Evolutionary conservation across 2,113 vertebrate species (phyloP).

Genomic region (Chaetodon trifascialis): DNA sequence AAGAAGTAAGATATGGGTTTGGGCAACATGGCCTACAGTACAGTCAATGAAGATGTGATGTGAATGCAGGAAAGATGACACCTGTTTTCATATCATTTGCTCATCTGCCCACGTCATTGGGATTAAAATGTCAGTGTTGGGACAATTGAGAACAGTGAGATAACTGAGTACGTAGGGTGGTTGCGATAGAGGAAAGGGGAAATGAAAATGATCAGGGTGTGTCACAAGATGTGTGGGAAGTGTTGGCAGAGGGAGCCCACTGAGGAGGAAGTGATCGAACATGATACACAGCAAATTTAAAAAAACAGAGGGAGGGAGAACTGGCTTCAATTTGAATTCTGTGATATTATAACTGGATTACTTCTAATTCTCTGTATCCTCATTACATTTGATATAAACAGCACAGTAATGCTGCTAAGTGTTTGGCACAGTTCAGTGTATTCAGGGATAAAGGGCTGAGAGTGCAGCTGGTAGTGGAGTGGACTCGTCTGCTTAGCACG

Average conservation of each 20-base stretch:
- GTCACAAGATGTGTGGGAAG: constrained; percentile 20
- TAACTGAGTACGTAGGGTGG: not conserved
- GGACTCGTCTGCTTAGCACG: constrained; percentile 23
- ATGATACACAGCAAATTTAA: not conserved
- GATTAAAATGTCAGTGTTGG: constrained; percentile 22
- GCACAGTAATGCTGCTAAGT: not conserved
- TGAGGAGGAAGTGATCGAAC: not conserved
- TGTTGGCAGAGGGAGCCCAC: not conserved
- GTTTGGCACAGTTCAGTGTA: not conserved
- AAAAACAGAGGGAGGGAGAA: not conserved
- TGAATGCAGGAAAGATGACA: constrained; percentile 10
- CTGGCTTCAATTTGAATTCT: not conserved
- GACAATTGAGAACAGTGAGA: not conserved
- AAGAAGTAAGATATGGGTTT: not conserved
- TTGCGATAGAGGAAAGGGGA: constrained; percentile 17
- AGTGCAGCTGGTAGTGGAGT: constrained; percentile 29
- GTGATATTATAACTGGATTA: not conserved
- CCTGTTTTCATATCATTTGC: constrained; percentile 35
- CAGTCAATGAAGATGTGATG: not conserved
- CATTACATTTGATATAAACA: not conserved
- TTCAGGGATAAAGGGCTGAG: constrained; percentile 23
- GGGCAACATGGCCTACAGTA: not conserved
- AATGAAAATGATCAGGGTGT: constrained; percentile 14
- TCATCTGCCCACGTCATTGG: constrained; percentile 6
- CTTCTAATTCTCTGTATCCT: not conserved